Evolutionary conservation across 2,113 vertebrate genomes (phyloP).

Genomic region (Dendropsophus ebraccatus): DNA sequence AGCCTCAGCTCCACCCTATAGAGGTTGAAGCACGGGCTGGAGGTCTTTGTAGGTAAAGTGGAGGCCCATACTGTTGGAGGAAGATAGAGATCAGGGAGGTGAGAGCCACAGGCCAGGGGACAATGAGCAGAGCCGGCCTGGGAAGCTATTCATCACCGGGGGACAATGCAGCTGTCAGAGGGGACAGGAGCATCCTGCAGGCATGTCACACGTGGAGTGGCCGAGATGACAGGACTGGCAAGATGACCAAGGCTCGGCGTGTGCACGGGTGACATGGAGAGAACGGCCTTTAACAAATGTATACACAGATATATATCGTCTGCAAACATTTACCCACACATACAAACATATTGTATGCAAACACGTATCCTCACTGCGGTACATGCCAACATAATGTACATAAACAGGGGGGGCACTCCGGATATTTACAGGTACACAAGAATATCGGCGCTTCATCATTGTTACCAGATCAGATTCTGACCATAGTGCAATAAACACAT

Average conservation of each 20-base stretch:
- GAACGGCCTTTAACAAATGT: conserved; percentile 34
- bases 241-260: conserved; percentile 59
- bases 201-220: conserved; percentile 67
- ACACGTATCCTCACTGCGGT: conserved; percentile 54
- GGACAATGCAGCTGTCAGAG: conserved; percentile 83
- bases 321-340: conserved; percentile 47
- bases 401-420: conserved; percentile 31
- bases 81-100: conserved; percentile 78
- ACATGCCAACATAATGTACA: conserved; percentile 52
- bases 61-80: conserved; percentile 67
- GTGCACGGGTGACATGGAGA: conserved; percentile 59
- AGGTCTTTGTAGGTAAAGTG: conserved; percentile 51
- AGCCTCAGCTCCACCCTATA: conserved; percentile 57
- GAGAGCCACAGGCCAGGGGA: conserved; percentile 66
- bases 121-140: conserved; percentile 73
- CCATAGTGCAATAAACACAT: too few species aligned
- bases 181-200: conserved; percentile 71
- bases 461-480: background rate
- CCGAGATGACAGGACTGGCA: conserved; percentile 63
- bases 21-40: conserved; percentile 41
- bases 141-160: conserved; percentile 79
- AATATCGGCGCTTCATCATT: background rate
- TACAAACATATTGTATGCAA: conserved; percentile 56
- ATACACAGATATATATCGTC: conserved; percentile 53
- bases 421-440: background rate